These are phyloP conservation scores for Amiota communis DNA, from an alignment of 2,888 invertebrate genomes.

Conservation along the genomic window DNA sequence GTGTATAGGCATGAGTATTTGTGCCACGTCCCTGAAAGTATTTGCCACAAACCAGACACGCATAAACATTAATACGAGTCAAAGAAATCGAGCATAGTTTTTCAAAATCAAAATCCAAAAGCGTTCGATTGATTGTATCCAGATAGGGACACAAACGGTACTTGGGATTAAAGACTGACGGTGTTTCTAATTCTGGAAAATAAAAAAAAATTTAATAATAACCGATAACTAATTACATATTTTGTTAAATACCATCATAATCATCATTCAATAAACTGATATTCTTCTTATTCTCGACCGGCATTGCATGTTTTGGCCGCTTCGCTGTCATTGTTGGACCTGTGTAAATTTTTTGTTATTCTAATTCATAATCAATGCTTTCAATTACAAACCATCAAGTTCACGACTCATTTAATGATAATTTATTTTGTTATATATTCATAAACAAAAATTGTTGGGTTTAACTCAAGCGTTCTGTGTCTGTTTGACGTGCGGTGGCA, in stretches of 20 bases:
- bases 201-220: background rate
- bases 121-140: slow-evolving; percentile 97
- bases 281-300: no score
- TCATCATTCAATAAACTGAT: background rate
- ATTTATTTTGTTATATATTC: no score
- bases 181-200: slow-evolving; percentile 61
- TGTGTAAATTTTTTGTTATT: no score
- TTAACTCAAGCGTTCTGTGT: no score
- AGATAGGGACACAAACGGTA: slow-evolving; percentile 92
- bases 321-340: no score
- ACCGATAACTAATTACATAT: background rate
- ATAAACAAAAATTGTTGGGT: no score
- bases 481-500: no score
- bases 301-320: no score
- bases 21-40: slow-evolving; percentile 98
- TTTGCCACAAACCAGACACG: slow-evolving; percentile 98
- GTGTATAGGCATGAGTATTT: slow-evolving; percentile 98
- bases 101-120: slow-evolving; percentile 99
- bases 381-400: no score
- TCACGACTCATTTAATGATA: no score
- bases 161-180: slow-evolving; percentile 73
- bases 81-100: slow-evolving; percentile 98
- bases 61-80: slow-evolving; percentile 99
- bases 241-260: background rate
- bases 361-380: no score